These are phyloP conservation scores for Seira sanloemensis DNA, from an alignment of 2,888 invertebrate species.

Conservation along the genomic window DNA sequence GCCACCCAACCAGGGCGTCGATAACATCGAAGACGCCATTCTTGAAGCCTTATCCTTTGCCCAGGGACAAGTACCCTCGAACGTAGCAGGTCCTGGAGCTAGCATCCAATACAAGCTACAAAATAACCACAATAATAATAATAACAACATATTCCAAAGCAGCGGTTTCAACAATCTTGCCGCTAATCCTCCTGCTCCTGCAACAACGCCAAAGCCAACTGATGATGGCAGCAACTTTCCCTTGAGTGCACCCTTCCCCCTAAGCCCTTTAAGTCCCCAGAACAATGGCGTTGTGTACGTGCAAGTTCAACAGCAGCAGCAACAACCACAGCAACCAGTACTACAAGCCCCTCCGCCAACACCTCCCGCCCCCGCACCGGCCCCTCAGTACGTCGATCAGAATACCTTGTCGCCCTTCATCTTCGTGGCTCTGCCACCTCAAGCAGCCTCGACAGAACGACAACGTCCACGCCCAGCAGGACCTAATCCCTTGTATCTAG, in stretches of 20 bases:
- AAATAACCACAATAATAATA: no score
- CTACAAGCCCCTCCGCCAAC: neutral
- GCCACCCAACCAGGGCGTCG: slow-evolving; percentile 5
- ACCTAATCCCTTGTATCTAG: neutral
- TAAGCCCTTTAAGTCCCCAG: neutral
- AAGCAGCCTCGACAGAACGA: neutral
- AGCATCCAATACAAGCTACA: no score
- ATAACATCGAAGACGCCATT: slow-evolving; percentile 58
- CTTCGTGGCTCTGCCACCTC: neutral
- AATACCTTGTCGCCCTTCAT: neutral
- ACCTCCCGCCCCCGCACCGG: slow-evolving; percentile 8
- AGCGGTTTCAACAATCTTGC: neutral
- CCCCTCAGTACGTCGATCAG: neutral
- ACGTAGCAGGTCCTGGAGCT: neutral
- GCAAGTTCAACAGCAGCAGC: neutral
- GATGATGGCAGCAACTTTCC: neutral
- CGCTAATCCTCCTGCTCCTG: neutral
- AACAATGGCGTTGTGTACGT: neutral
- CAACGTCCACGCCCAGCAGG: neutral
- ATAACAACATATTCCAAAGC: no score
- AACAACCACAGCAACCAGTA: neutral
- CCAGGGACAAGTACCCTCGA: slow-evolving; percentile 18
- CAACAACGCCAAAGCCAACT: neutral
- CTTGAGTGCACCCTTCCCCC: neutral
- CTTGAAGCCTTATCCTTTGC: slow-evolving; percentile 44